Conservation (phyloP, 2,113 vertebrate genomes). For the Pandion haliaetus region DNA sequence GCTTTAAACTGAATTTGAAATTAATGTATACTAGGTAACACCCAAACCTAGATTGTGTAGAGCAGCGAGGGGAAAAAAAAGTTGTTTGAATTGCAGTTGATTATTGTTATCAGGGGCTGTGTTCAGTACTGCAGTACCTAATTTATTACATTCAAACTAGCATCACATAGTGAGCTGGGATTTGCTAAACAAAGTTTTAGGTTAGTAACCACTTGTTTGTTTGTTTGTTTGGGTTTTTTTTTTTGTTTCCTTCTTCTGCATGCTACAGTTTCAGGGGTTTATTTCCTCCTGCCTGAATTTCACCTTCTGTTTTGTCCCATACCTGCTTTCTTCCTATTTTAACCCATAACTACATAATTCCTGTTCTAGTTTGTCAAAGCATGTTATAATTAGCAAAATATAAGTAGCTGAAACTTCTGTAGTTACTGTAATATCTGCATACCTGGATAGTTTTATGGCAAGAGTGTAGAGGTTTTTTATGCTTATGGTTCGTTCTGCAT, state of each 20-base stretch:
- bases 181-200: neutral
- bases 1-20: neutral
- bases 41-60: neutral
- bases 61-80: neutral
- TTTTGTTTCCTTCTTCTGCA: accelerated
- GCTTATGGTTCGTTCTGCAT: neutral
- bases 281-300: neutral
- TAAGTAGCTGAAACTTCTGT: neutral
- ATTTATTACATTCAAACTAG: neutral
- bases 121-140: neutral
- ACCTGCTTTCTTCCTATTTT: neutral
- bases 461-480: neutral
- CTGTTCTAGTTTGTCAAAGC: neutral
- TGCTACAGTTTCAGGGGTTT: neutral
- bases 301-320: neutral
- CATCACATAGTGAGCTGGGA: neutral
- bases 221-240: too few relatives aligned
- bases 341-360: neutral
- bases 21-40: neutral
- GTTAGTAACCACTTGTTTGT: neutral
- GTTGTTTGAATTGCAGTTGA: neutral
- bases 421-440: neutral
- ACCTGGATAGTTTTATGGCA: neutral
- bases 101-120: neutral
- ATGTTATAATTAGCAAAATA: neutral